Evolutionary conservation across 2,888 invertebrate genomes (phyloP).

Genomic region (Phragmatobia fuliginosa): DNA sequence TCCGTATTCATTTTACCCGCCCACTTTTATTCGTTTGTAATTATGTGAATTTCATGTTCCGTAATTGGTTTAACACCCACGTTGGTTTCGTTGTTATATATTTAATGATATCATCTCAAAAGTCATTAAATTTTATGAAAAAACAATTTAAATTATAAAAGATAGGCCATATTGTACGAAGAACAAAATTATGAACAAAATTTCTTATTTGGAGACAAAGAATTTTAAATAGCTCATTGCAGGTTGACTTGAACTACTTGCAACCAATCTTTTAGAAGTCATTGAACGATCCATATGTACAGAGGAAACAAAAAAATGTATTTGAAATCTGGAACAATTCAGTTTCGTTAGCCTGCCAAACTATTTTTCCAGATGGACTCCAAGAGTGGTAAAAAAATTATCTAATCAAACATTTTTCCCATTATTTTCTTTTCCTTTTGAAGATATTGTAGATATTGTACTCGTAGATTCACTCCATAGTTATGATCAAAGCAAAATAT

Average conservation of each 20-base stretch:
- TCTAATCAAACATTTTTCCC: too few species aligned
- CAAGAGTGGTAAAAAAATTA: too few species aligned
- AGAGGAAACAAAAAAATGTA: too few species aligned
- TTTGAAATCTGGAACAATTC: too few species aligned
- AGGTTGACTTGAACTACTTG: not conserved
- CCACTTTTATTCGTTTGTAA: slow-evolving; percentile 52
- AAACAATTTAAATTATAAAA: not conserved
- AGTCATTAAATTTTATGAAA: not conserved
- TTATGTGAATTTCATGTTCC: slow-evolving; percentile 36
- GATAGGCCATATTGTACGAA: not conserved
- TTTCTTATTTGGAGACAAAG: too few species aligned
- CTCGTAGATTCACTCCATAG: slow-evolving; percentile 1
- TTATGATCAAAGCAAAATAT: not conserved
- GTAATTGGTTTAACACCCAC: slow-evolving; percentile 47
- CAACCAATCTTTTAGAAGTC: not conserved
- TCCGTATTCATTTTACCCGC: slow-evolving; percentile 48
- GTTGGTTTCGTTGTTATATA: slow-evolving; percentile 9
- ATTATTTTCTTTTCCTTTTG: too few species aligned
- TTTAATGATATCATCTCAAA: not conserved
- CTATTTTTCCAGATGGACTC: too few species aligned
- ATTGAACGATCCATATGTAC: not conserved
- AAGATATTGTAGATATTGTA: too few species aligned
- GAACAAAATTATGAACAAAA: too few species aligned
- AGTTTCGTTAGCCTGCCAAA: not conserved
- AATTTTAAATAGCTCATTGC: too few species aligned